Evolutionary conservation across 2,113 vertebrate genomes (phyloP).

Genomic region (Anser cygnoides): DNA sequence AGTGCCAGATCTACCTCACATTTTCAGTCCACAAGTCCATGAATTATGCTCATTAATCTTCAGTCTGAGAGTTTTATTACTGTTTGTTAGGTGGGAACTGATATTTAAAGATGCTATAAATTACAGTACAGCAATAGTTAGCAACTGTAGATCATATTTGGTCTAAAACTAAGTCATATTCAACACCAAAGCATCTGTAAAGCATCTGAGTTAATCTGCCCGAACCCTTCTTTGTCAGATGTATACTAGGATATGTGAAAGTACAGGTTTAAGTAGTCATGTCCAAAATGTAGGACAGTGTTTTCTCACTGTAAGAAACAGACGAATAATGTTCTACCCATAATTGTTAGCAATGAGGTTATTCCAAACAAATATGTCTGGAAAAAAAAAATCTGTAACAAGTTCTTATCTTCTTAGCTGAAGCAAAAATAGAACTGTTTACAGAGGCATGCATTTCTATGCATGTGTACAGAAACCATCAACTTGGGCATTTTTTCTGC

Average conservation of each 20-base stretch:
- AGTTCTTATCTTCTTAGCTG: background rate
- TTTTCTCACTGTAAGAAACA: background rate
- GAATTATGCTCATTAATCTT: constrained; percentile 58
- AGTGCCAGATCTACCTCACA: constrained; percentile 4
- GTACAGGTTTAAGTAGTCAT: background rate
- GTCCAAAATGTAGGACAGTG: background rate
- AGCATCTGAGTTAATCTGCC: background rate
- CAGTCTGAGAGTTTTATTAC: constrained; percentile 20
- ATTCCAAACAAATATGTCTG: background rate
- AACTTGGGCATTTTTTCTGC: background rate
- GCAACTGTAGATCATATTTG: background rate
- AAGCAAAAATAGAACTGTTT: background rate
- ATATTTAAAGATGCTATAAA: constrained; percentile 31
- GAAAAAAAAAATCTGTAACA: background rate
- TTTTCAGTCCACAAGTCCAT: constrained; percentile 44
- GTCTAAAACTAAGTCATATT: background rate
- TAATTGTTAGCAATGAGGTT: background rate
- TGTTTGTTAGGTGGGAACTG: constrained; percentile 34
- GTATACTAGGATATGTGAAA: background rate
- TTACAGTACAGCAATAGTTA: constrained; percentile 29
- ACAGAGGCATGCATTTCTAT: background rate
- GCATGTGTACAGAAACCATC: background rate
- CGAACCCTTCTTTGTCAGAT: background rate
- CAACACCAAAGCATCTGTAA: background rate
- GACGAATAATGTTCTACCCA: accelerated